Base-by-base conservation (phyloP, 2,797 vertebrate species). In the Gephyroberyx darwinii region DNA sequence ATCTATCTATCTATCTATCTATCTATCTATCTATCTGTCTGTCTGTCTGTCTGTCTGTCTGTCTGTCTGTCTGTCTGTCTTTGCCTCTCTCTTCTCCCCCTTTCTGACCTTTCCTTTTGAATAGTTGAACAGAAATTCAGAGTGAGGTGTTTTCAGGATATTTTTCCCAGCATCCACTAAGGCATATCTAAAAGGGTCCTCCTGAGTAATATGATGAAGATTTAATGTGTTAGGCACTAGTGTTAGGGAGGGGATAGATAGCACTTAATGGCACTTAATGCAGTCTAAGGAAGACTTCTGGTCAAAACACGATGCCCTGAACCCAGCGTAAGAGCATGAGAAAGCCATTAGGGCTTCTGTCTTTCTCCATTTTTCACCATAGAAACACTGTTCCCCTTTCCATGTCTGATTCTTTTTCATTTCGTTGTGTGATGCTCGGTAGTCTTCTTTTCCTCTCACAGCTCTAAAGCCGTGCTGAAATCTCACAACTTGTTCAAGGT, bases 271-370 rank as follows among this genome's bases (percentile, higher is more conserved):
- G 77, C 47, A 59, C 82, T 87, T 77, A 80, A 84, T 82, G 74
- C 60, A 76, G 65, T 57, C 71, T 19, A 17, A 77, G 65, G 66
- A 70, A 71, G 71, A 83, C 53, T 20, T 31, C 65, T 54, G 79
- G 78, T 89, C 84, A 77, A 80, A 77, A 73, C 71, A 77, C 54
- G 56, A 65, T 76, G 54, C 65, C 61, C 81, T 19, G 41, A 71
- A 79, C 55, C 65, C 47, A 54, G 30, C 60, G 65, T 41, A 1
- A 71, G 74, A 85, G 87, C 84, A 87, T 1, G 55, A 82, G 78
- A 88, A 91, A 78, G 82, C 90, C 74, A 86, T 92, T 69, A 83
- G 78, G 33, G 70, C 66, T 71, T 69, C 55, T 80, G 9, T 81
- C 22, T 43, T 45, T 65, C 53, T 78, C 26, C n/a, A n/a, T n/a